Evolutionary conservation across 2,113 vertebrate genomes (phyloP), one percentile per base, ranked within the genome.

Genomic region (Atrichornis clamosus): DNA sequence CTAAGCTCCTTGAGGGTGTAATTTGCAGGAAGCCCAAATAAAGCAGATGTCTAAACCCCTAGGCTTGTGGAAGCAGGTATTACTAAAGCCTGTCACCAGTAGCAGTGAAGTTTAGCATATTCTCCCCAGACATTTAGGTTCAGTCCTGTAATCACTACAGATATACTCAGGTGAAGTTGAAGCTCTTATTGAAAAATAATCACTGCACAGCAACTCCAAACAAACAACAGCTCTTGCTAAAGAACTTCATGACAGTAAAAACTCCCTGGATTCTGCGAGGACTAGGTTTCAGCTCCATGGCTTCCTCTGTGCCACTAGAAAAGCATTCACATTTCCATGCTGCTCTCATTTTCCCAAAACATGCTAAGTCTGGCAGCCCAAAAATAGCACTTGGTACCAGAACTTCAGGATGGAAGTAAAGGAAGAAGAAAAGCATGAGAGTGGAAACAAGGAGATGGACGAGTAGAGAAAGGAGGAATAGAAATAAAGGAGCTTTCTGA

Each of bases 21-120:
- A 89, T 96, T 91, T 90, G 63, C 87, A 94, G 59, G 63, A 80
- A 89, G 39, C 50, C 70, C 78, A 88, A 91, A 89, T 27, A 81
- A 89, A 88, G 58, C 78, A 94, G 74, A 85, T 82, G 53, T 56
- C 75, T 83, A 88, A 94, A 82, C 55, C 84, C 7, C 1, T 30
- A 16, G 53, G 59, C 46, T 83, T 67, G 62, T 3, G 0, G 89
- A 76, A 50, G 42, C 65, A 90, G 75, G 78, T 62, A 87, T 80
- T 83, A 89, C 72, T 42, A 63, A 85, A 75, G 30, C 50, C 72
- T 93, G 90, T 88, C 93, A 90, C 64, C 50, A 80, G 35, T 1
- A 9, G 76, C 55, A 69, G 60, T 76, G 62, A 85, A 65, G 75
- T 90, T 85, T 72, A 93, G 50, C 87, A 86, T 93, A 86, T 83